These are phyloP conservation scores for Bombus pascuorum DNA, from an alignment of 1,140 invertebrate genomes.

Conservation along the genomic window DNA sequence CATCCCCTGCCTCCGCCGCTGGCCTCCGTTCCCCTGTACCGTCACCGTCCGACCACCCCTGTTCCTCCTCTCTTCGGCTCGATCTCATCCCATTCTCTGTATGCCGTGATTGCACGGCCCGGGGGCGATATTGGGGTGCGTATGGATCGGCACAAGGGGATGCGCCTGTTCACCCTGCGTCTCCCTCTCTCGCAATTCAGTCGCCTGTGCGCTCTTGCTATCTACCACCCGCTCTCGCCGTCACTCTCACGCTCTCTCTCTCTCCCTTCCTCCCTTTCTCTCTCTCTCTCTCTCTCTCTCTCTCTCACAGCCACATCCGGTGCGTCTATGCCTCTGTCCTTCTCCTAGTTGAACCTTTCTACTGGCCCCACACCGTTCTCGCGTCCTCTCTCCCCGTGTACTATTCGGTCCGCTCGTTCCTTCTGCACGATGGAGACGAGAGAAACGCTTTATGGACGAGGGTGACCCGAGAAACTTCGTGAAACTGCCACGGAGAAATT, in stretches of 20 bases:
- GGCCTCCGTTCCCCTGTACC: not conserved
- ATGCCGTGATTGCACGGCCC: constrained; percentile 80
- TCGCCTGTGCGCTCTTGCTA: too few relatives aligned
- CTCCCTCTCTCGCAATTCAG: constrained; percentile 20
- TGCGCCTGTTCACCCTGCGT: constrained; percentile 57
- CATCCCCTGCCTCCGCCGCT: constrained; percentile 12
- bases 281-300: not conserved
- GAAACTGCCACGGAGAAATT: constrained; percentile 59
- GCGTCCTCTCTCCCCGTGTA: not conserved
- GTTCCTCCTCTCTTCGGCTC: constrained; percentile 71
- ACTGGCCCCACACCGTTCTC: not conserved
- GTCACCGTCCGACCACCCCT: constrained; percentile 65
- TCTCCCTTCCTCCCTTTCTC: not conserved
- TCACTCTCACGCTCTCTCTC: not conserved
- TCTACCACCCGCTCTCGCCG: not conserved
- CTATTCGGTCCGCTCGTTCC: constrained; percentile 36
- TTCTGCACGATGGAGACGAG: constrained; percentile 46
- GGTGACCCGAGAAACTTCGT: constrained; percentile 63
- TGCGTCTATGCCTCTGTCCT: constrained; percentile 47
- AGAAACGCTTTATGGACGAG: constrained; percentile 61
- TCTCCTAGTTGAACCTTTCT: constrained; percentile 34
- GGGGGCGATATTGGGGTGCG: constrained; percentile 78
- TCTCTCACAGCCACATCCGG: constrained; percentile 41
- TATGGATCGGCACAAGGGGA: constrained; percentile 67
- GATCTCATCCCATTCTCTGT: constrained; percentile 79